Conservation (phyloP, 2,888 invertebrate species). For the Byasa hedistus region DNA sequence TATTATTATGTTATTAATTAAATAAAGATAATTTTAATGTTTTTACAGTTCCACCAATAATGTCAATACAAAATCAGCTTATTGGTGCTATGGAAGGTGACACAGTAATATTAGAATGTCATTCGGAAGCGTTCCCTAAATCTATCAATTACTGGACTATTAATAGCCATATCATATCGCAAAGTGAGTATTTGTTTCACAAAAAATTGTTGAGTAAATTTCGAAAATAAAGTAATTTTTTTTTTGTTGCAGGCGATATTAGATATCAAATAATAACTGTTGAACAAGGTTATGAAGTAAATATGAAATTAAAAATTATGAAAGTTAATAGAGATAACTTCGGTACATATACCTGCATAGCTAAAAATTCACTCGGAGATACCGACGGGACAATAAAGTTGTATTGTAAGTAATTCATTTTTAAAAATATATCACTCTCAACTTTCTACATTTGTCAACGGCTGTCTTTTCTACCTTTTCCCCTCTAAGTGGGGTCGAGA, state of each 20-base stretch:
- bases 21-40: not conserved
- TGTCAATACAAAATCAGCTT: slow-evolving; percentile 88
- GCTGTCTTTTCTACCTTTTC: too few relatives aligned
- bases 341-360: slow-evolving; percentile 86
- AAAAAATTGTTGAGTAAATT: not conserved
- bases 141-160: slow-evolving; percentile 90
- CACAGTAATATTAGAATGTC: slow-evolving; percentile 85
- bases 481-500: too few relatives aligned
- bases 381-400: slow-evolving; percentile 87
- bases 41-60: slow-evolving; percentile 86
- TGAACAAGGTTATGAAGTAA: slow-evolving; percentile 84
- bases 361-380: slow-evolving; percentile 86
- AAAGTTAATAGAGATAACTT: slow-evolving; percentile 81
- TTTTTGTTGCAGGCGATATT: slow-evolving; percentile 66
- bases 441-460: too few relatives aligned
- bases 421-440: not conserved
- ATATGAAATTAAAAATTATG: slow-evolving; percentile 85
- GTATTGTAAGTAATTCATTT: slow-evolving; percentile 80
- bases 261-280: slow-evolving; percentile 74
- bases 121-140: slow-evolving; percentile 87
- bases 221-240: not conserved
- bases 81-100: slow-evolving; percentile 86
- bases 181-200: slow-evolving; percentile 73
- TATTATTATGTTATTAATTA: too few relatives aligned
- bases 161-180: slow-evolving; percentile 85